A percentile compares a stretch with the other conserved stretches of the same genome.
Evolutionary conservation across 2,888 invertebrate genomes (phyloP).

Genomic region (Agonum fuliginosum): DNA sequence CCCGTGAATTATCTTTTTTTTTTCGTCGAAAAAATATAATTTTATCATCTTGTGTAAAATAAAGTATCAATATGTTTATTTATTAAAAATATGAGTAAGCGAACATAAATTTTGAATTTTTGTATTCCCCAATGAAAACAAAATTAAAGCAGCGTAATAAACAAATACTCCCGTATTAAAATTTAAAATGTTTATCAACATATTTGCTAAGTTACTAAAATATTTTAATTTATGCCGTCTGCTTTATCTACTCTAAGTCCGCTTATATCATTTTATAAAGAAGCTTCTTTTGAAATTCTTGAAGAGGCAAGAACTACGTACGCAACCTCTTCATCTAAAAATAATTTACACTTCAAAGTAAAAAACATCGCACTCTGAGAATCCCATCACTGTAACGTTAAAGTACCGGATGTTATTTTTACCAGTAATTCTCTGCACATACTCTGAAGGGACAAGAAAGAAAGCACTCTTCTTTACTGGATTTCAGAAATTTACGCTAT

Average conservation of each 20-base stretch:
- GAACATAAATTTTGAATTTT: no score
- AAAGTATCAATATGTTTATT: no score
- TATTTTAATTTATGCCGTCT: constrained; percentile 36
- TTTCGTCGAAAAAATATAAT: not conserved
- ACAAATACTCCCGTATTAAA: not conserved
- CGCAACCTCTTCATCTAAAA: constrained; percentile 46
- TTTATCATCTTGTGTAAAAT: no score
- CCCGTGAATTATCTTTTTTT: not conserved
- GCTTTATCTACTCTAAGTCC: not conserved
- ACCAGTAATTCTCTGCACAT: constrained; percentile 31
- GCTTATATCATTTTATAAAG: constrained; percentile 40
- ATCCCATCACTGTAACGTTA: constrained; percentile 19
- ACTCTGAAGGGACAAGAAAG: not conserved
- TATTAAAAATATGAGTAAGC: no score
- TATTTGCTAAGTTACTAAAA: constrained; percentile 9
- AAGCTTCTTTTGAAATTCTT: constrained; percentile 38
- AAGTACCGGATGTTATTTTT: constrained; percentile 42
- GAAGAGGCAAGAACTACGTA: constrained; percentile 24
- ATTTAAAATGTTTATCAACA: not conserved
- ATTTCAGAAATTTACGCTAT: constrained; percentile 18
- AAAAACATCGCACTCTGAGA: constrained; percentile 39
- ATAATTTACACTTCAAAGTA: constrained; percentile 46
- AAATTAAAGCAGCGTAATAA: not conserved
- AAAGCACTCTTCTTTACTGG: constrained; percentile 21
- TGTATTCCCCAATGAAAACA: not conserved